A percentile compares a stretch with the other conserved stretches of the same genome.
Evolutionary conservation across 2,888 invertebrate species (phyloP).

Genomic region (Volucella inflata): DNA sequence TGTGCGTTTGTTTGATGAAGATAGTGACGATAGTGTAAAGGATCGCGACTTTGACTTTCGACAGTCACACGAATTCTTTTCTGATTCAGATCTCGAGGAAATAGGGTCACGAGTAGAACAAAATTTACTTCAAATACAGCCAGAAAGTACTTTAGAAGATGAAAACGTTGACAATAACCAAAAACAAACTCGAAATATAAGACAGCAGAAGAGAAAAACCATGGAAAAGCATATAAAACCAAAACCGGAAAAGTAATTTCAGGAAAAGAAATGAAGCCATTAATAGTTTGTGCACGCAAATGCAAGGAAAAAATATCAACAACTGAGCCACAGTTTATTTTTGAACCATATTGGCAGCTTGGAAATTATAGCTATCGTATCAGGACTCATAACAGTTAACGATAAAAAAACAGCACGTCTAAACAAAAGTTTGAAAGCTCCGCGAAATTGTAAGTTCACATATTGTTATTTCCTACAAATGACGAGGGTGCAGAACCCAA

Average conservation of each 20-base stretch:
- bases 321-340: neutral
- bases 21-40: slow-evolving; percentile 22
- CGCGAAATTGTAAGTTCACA: too few species aligned
- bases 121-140: neutral
- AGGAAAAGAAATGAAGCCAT: neutral
- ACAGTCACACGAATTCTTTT: too few species aligned
- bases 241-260: too few species aligned
- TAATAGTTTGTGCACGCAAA: slow-evolving; percentile 9
- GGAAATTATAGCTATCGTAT: slow-evolving; percentile 18
- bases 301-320: slow-evolving; percentile 13
- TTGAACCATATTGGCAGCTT: slow-evolving; percentile 20
- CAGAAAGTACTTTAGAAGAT: slow-evolving; percentile 7
- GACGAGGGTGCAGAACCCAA: too few species aligned
- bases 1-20: slow-evolving; percentile 18
- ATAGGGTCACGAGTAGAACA: neutral
- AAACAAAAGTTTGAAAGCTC: too few species aligned
- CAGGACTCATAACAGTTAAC: neutral
- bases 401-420: slow-evolving; percentile 1
- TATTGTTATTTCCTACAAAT: too few species aligned
- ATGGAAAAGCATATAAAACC: neutral
- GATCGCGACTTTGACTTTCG: too few species aligned
- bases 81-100: slow-evolving; percentile 1
- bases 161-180: slow-evolving; percentile 1
- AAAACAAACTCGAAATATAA: slow-evolving; percentile 6
- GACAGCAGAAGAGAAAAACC: slow-evolving; percentile 12